phyloP scores from a whole-genome alignment of 2,797 vertebrate species.

The Acrossocheilus wenchowensis region DNA sequence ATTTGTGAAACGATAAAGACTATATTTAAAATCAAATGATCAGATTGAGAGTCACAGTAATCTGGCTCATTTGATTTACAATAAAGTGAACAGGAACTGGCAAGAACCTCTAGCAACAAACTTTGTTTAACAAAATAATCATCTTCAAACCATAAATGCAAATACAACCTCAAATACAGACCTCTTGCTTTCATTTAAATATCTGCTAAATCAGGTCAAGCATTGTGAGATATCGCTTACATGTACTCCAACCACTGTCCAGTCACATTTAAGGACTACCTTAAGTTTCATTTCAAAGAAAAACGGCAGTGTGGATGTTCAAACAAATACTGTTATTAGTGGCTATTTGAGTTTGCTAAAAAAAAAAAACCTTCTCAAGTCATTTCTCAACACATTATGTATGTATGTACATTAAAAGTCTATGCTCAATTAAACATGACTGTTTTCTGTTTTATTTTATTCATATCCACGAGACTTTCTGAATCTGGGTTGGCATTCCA shows the following conservation, averaged over 20 bases:
- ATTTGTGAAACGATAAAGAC: background rate
- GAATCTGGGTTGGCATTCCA: background rate
- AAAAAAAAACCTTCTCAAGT: background rate
- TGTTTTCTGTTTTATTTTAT: background rate
- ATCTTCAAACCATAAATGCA: too few relatives aligned
- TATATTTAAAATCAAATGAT: background rate
- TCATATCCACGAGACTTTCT: rapidly evolving
- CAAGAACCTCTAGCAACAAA: background rate
- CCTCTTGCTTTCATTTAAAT: background rate
- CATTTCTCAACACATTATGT: background rate
- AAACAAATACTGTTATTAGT: background rate
- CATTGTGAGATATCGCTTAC: background rate
- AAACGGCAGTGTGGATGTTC: background rate
- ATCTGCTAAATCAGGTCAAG: background rate
- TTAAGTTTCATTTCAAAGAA: background rate
- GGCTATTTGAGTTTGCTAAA: background rate
- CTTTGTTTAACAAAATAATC: too few relatives aligned
- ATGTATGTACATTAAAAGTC: background rate
- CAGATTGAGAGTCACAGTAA: too few relatives aligned
- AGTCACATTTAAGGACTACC: background rate
- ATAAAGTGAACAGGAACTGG: too few relatives aligned
- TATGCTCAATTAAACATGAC: background rate
- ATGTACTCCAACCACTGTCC: background rate
- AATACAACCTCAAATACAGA: too few relatives aligned
- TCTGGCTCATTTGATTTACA: too few relatives aligned